Percentiles rank a stretch among this genome's conserved stretches.
phyloP scores from a whole-genome alignment of 1,140 invertebrate species.

The Drosophila saltans region DNA sequence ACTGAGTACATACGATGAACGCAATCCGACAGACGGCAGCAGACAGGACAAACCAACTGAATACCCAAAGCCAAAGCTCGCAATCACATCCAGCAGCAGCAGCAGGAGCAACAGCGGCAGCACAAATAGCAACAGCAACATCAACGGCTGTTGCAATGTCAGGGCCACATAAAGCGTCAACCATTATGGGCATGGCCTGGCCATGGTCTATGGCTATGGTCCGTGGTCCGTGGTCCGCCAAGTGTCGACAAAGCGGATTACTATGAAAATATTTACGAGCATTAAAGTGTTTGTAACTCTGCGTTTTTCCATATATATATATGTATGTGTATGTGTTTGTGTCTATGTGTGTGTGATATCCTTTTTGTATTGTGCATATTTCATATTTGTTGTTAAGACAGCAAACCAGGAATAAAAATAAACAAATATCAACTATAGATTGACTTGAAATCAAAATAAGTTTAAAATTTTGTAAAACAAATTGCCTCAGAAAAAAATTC shows the following conservation, averaged over 20 bases:
- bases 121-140: too few species aligned
- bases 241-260: constrained; percentile 73
- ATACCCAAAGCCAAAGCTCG: constrained; percentile 7
- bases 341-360: neutral
- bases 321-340: neutral
- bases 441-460: neutral
- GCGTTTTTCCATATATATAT: constrained; percentile 30
- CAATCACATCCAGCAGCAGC: constrained; percentile 28
- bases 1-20: neutral
- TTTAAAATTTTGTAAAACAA: neutral
- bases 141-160: neutral
- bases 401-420: neutral
- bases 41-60: constrained; percentile 5
- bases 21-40: constrained; percentile 14
- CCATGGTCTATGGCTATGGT: constrained; percentile 15
- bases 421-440: neutral
- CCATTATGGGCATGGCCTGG: constrained; percentile 16
- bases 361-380: constrained; percentile 6
- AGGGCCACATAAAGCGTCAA: constrained; percentile 12
- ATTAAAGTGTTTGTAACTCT: constrained; percentile 53
- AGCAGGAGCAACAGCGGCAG: neutral
- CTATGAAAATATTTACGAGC: constrained; percentile 73
- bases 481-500: neutral
- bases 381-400: neutral
- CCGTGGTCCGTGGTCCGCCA: constrained; percentile 11